Evolutionary conservation across 2,888 invertebrate species (phyloP).

Genomic region (Cryptosula pallasiana): DNA sequence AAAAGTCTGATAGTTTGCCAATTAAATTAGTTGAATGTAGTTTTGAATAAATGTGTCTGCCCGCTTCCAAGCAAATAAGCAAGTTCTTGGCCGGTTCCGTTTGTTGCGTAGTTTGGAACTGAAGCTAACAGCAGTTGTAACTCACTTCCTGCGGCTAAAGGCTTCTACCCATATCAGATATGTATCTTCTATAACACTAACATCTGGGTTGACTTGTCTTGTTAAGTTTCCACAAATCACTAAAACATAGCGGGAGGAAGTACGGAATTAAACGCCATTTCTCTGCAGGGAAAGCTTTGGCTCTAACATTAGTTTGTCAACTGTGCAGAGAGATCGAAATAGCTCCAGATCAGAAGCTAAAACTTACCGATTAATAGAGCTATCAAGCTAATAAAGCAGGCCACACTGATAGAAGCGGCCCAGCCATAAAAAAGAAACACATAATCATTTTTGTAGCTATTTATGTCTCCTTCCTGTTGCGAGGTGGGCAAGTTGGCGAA

Average conservation of each 20-base stretch:
- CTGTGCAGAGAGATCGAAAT: no score
- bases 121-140: no score
- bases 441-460: neutral
- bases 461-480: neutral
- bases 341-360: neutral
- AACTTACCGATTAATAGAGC: neutral
- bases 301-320: no score
- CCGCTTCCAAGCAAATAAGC: no score
- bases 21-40: no score
- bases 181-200: slow-evolving; percentile 2
- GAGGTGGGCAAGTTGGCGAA: neutral
- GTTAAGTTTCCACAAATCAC: neutral
- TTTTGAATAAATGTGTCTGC: no score
- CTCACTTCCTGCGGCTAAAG: neutral
- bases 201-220: neutral
- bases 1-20: no score
- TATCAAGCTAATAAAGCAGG: neutral
- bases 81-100: no score
- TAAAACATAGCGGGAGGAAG: no score
- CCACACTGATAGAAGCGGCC: neutral
- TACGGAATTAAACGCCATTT: no score
- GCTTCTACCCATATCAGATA: neutral
- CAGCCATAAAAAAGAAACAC: neutral
- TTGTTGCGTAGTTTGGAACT: no score
- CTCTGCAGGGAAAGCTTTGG: no score